These are phyloP conservation scores for Sphecodes monilicornis DNA, from an alignment of 2,888 invertebrate species.

Conservation along the genomic window DNA sequence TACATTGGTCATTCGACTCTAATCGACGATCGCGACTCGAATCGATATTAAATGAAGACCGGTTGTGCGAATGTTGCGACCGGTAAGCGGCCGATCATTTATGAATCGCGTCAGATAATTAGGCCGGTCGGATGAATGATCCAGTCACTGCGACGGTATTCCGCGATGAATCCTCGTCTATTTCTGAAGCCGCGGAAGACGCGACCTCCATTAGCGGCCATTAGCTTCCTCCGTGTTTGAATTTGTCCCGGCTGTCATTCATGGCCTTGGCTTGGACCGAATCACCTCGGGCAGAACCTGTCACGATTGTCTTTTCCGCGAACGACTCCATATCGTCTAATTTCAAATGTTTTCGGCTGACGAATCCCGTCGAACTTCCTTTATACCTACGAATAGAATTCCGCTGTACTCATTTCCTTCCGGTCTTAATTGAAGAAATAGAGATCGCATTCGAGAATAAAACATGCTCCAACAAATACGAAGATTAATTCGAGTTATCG, in stretches of 20 bases:
- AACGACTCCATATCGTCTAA: constrained; percentile 28
- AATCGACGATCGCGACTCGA: constrained; percentile 33
- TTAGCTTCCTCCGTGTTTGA: constrained; percentile 55
- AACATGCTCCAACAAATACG: background rate
- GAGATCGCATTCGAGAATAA: background rate
- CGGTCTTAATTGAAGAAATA: constrained; percentile 1
- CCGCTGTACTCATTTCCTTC: background rate
- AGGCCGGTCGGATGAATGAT: constrained; percentile 44
- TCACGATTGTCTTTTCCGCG: constrained; percentile 28
- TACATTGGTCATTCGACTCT: constrained; percentile 23
- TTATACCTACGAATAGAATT: background rate
- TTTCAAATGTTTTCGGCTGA: background rate
- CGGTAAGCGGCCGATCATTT: constrained; percentile 28
- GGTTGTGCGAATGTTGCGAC: constrained; percentile 12
- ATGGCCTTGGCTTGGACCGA: constrained; percentile 41
- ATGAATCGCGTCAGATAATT: constrained; percentile 53
- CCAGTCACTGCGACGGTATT: constrained; percentile 33
- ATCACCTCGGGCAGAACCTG: constrained; percentile 29
- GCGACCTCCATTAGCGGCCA: constrained; percentile 58
- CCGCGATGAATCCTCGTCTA: constrained; percentile 41
- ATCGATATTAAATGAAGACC: constrained; percentile 16
- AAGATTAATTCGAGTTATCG: background rate
- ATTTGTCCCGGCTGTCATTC: constrained; percentile 59
- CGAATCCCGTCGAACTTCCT: background rate
- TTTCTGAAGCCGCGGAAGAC: constrained; percentile 36